Conservation (phyloP, 1,140 invertebrate species). For the Drosophila navojoa region DNA sequence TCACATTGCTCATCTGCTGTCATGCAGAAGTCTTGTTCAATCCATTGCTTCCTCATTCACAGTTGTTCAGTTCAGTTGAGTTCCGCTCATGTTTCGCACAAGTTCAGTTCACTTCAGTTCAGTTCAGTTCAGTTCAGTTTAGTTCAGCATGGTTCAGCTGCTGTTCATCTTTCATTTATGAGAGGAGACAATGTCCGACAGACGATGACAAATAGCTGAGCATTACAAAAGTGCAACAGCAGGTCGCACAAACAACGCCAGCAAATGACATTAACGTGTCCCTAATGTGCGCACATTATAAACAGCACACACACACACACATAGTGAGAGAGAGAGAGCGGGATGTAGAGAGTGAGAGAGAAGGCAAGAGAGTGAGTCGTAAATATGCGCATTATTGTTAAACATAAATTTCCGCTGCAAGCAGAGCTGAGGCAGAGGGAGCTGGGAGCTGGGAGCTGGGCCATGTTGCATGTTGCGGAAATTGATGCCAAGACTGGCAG, state of each 20-base stretch:
- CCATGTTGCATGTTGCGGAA: conserved; percentile 34
- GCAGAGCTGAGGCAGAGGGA: background rate
- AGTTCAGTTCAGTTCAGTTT: background rate
- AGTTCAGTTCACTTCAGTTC: background rate
- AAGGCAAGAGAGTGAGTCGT: conserved; percentile 4
- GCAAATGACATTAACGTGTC: conserved; percentile 57
- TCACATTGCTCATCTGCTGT: too few species aligned
- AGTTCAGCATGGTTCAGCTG: background rate
- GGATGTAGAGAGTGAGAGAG: background rate
- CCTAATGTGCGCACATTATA: conserved; percentile 73
- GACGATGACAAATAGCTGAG: conserved; percentile 66
- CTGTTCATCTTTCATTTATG: conserved; percentile 9
- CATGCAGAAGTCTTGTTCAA: too few species aligned
- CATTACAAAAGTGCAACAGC: conserved; percentile 69
- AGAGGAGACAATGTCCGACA: conserved; percentile 27
- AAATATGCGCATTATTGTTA: conserved; percentile 70
- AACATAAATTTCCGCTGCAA: conserved; percentile 75
- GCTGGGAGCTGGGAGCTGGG: background rate
- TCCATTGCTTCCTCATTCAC: too few species aligned
- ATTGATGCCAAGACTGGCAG: conserved; percentile 21
- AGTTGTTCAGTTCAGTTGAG: background rate
- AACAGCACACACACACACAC: conserved; percentile 10
- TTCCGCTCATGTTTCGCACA: conserved; percentile 1
- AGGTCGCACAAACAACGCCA: conserved; percentile 30
- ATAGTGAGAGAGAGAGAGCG: background rate